Base-by-base conservation (phyloP, 2,888 invertebrate genomes). In the Aquatica leii region DNA sequence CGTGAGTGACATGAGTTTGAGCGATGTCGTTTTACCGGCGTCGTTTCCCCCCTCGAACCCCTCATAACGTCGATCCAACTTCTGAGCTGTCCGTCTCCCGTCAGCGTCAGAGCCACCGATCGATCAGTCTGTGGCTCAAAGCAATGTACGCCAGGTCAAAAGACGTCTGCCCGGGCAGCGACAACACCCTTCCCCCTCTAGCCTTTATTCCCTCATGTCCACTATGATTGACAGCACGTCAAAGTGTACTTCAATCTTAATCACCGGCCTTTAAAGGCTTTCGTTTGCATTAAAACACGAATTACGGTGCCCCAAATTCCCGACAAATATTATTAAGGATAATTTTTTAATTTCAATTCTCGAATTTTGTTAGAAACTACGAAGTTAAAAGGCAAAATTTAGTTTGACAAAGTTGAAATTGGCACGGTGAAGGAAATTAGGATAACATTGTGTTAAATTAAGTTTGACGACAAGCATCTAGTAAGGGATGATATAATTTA, bases 141-240 rank as follows among this genome's bases (percentile, higher is more conserved):
- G 81, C 81, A 81, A 82, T 81, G 80, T 81, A 81, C 78, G 79
- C 79, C 79, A 79, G 80, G 80, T 80, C 80, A 80, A 80, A 80
- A 80, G 81, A 81, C 81, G 81, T 81, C 80, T 81, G 81, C 81
- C 81, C 81, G 80, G 81, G 81, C 80, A 75, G 71, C 80, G 78
- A 76, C 76, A 76, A 75, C 76, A 74, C 74, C 73, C 74, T 68
- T 71, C 67, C 69, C 61, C 68, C 49, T 64, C 67, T 63, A 62
- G 50, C 37, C 64, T 70, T 73, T 72, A 65, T 70, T 73, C 66
- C 71, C 72, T 66, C 63, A 64, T 71, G 69, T 71, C 71, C 72
- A 71, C 68, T 70, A 69, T 73, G 75, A 74, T 74, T 73, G 73
- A 71, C 74, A 71, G 72, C 71, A 71, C 71, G 75, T 76, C 75